A percentile compares a stretch with the other conserved stretches of the same genome.
phyloP scores from a whole-genome alignment of 2,113 vertebrate genomes.

The Falco punctatus region DNA sequence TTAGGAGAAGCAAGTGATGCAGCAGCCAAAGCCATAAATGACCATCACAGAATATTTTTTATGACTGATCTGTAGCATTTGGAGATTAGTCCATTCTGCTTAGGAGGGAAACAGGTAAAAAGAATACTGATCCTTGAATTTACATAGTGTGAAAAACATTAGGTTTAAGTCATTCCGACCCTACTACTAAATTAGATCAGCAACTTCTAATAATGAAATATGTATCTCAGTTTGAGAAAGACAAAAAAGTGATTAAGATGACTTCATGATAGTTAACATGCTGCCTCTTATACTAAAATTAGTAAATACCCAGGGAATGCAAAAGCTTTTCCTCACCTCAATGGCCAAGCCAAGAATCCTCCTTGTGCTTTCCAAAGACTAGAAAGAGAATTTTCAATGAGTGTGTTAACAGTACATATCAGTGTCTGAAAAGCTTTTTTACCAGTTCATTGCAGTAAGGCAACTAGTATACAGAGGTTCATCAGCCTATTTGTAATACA shows the following conservation, averaged over 20 bases:
- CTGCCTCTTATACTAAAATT: background rate
- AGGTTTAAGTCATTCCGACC: background rate
- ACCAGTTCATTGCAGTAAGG: background rate
- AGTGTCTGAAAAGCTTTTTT: background rate
- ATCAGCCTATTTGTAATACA: background rate
- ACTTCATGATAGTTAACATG: background rate
- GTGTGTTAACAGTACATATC: background rate
- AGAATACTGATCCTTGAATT: background rate
- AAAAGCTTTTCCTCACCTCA: slow-evolving; percentile 84
- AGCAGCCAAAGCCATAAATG: background rate
- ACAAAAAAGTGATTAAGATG: background rate
- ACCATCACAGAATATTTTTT: background rate
- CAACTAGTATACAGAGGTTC: background rate
- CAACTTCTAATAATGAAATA: background rate
- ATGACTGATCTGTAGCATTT: background rate
- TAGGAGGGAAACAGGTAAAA: background rate
- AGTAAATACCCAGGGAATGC: background rate
- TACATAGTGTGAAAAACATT: background rate
- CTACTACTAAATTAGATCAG: background rate
- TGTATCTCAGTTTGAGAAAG: background rate
- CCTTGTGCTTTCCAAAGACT: slow-evolving; percentile 98
- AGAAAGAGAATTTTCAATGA: slow-evolving; percentile 23
- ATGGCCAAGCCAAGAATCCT: slow-evolving; percentile 91
- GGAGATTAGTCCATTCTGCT: background rate
- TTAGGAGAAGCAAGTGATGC: background rate